phyloP scores from a whole-genome alignment of 1,140 invertebrate genomes.

The Wiebesia pumilae region DNA sequence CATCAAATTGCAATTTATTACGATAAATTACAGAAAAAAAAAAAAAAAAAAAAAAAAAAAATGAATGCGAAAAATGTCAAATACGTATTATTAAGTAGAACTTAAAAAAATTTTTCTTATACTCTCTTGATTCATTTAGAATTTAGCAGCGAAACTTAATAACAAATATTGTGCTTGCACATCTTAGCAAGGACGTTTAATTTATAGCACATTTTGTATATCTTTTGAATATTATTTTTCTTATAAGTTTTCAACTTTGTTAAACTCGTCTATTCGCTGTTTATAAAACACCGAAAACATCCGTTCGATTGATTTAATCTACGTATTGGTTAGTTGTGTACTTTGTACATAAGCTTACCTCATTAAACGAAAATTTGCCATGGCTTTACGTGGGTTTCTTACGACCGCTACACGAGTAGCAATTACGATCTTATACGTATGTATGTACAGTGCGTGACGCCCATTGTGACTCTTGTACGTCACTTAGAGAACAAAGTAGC shows the following conservation, averaged over 20 bases:
- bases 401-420: neutral
- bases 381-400: neutral
- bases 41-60: too few species aligned
- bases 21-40: too few species aligned
- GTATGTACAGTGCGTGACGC: conserved; percentile 17
- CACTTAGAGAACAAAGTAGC: conserved; percentile 46
- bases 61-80: too few species aligned
- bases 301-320: neutral
- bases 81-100: too few species aligned
- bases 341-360: neutral
- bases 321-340: neutral
- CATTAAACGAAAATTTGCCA: neutral
- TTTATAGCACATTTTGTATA: neutral
- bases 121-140: too few species aligned
- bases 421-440: conserved; percentile 1
- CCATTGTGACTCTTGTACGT: conserved; percentile 45
- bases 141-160: too few species aligned
- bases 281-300: neutral
- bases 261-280: neutral
- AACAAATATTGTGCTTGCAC: too few species aligned
- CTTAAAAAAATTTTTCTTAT: too few species aligned
- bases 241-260: too few species aligned
- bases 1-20: too few species aligned
- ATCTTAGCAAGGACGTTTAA: too few species aligned
- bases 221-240: too few species aligned